A percentile compares a stretch with the other conserved stretches of the same genome.
Evolutionary conservation across 2,113 vertebrate genomes (phyloP).

Genomic region (Oxyruncus cristatus): DNA sequence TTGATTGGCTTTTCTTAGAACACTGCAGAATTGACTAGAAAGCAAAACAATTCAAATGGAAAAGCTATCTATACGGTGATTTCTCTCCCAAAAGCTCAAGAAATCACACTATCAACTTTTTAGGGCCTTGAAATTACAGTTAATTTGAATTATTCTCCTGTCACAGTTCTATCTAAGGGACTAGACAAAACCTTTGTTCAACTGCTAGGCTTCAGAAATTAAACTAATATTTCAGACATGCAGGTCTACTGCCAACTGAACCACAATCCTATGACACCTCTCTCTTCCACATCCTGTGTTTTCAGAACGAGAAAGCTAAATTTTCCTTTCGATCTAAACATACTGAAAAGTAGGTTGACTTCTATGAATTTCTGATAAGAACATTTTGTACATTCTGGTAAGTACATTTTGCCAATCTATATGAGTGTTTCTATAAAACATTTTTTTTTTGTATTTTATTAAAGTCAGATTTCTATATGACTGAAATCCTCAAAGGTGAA

Average conservation of each 20-base stretch:
- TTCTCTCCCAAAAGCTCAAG: background rate
- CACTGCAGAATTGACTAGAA: background rate
- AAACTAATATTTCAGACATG: background rate
- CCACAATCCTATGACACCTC: background rate
- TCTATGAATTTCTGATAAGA: background rate
- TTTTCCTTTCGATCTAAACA: background rate
- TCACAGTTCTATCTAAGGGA: background rate
- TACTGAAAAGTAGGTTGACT: background rate
- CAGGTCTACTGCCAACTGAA: background rate
- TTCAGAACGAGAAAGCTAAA: background rate
- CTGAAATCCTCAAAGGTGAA: background rate
- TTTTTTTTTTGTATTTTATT: background rate
- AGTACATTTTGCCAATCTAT: background rate
- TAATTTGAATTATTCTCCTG: background rate
- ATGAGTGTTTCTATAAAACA: background rate
- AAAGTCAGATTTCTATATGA: background rate
- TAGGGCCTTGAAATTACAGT: background rate
- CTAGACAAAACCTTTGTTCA: background rate
- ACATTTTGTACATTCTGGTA: too few relatives aligned
- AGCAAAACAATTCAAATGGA: background rate
- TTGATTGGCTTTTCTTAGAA: background rate
- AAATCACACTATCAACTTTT: background rate
- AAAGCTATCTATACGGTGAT: background rate
- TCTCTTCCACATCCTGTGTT: background rate
- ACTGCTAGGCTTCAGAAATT: background rate